Evolutionary conservation across 2,888 invertebrate species (phyloP).

Genomic region (Lasioglossum leucozonium): DNA sequence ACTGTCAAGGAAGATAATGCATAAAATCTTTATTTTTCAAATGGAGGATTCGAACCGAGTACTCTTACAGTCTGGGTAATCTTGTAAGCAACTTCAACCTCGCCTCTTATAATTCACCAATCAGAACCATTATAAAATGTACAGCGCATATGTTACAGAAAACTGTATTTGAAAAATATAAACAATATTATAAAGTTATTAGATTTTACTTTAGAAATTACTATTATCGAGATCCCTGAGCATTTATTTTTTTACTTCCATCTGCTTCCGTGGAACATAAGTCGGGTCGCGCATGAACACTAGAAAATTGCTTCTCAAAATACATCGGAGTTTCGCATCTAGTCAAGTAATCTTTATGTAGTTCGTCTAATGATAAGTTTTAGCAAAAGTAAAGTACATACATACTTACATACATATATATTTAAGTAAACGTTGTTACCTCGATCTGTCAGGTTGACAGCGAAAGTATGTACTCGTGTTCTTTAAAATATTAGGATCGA

Average conservation of each 20-base stretch:
- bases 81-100: neutral
- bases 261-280: neutral
- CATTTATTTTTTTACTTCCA: neutral
- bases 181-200: neutral
- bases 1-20: neutral
- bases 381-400: conserved; percentile 28
- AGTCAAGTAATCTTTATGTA: neutral
- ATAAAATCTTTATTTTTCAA: neutral
- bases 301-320: neutral
- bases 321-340: neutral
- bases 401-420: neutral
- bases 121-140: neutral
- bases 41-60: no score
- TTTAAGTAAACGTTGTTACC: neutral
- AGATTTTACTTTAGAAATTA: neutral
- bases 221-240: neutral
- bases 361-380: conserved; percentile 1
- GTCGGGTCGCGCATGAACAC: neutral
- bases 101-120: neutral
- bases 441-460: conserved; percentile 49
- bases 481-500: conserved; percentile 27
- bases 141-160: no score
- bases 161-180: neutral
- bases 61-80: neutral
- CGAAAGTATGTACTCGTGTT: conserved; percentile 33